These are phyloP conservation scores for Taxidea taxus DNA, from an alignment of 2,113 vertebrate genomes.

Conservation along the genomic window DNA sequence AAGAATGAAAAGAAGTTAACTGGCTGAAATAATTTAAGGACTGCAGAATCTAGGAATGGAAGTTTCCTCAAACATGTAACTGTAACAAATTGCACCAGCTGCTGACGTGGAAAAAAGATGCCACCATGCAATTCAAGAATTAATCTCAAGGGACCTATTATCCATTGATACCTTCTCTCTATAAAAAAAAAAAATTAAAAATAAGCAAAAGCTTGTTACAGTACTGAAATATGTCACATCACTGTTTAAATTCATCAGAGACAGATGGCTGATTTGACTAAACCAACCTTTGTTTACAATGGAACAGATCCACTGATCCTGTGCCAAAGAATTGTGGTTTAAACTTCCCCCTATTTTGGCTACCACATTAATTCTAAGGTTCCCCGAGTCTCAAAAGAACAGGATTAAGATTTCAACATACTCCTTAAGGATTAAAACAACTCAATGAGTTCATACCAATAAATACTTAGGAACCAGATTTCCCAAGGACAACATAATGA, in stretches of 20 bases:
- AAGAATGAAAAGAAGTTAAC: neutral
- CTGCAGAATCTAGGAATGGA: neutral
- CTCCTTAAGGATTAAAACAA: neutral
- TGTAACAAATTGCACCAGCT: neutral
- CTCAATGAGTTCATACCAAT: neutral
- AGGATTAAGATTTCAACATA: neutral
- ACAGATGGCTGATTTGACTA: slow-evolving; percentile 79
- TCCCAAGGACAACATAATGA: neutral
- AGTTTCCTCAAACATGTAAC: neutral
- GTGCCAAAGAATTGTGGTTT: slow-evolving; percentile 62
- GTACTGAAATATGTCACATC: slow-evolving; percentile 23
- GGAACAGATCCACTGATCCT: slow-evolving; percentile 67
- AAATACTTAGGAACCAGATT: neutral
- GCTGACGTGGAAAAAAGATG: neutral
- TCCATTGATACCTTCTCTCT: neutral
- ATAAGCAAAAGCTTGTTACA: slow-evolving; percentile 51
- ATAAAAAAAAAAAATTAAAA: neutral
- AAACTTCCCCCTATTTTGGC: neutral
- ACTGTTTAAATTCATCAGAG: slow-evolving; percentile 42
- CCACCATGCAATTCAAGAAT: neutral
- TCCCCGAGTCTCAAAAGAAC: neutral
- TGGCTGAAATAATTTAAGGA: slow-evolving; percentile 22
- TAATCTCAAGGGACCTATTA: neutral
- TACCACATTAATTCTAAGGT: slow-evolving; percentile 29
- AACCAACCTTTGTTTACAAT: slow-evolving; percentile 75